Percentiles rank a stretch among this genome's conserved stretches.
Evolutionary conservation across 2,113 vertebrate genomes (phyloP).

Genomic region (Syngnathus scovelli): DNA sequence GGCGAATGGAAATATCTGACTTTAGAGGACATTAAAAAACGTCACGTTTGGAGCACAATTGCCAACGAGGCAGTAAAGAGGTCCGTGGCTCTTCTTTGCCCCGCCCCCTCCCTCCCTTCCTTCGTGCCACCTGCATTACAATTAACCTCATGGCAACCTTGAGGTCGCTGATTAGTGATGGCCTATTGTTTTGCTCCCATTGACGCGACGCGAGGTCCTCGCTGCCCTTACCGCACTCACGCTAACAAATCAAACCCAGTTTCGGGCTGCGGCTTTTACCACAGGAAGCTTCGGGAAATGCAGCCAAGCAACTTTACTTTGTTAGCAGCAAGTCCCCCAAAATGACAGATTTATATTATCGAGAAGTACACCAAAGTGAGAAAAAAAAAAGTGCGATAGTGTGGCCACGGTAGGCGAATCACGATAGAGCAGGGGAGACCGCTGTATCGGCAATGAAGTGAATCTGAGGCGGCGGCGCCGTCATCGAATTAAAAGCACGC

Average conservation of each 20-base stretch:
- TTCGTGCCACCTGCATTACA: conserved; percentile 84
- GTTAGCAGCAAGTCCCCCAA: no score
- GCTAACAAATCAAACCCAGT: conserved; percentile 81
- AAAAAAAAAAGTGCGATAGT: background rate
- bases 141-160: conserved; percentile 92
- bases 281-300: conserved; percentile 32
- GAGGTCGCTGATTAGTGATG: conserved; percentile 91
- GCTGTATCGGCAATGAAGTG: conserved; percentile 14
- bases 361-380: no score
- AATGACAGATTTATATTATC: no score
- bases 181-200: conserved; percentile 84
- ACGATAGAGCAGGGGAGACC: conserved; percentile 1
- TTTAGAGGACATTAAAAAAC: conserved; percentile 33
- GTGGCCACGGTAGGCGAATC: background rate
- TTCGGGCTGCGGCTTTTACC: conserved; percentile 70
- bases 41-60: conserved; percentile 83
- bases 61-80: conserved; percentile 76
- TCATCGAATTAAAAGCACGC: conserved; percentile 46
- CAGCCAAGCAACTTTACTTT: background rate
- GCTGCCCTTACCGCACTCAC: conserved; percentile 77
- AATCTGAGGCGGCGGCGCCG: conserved; percentile 21
- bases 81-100: conserved; percentile 78
- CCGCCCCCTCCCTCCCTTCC: conserved; percentile 34
- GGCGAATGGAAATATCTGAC: background rate
- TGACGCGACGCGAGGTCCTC: conserved; percentile 82